Evolutionary conservation across 1,140 invertebrate species (phyloP), one percentile per base, ranked within the genome.

Genomic region (Cotesia typhae): DNA sequence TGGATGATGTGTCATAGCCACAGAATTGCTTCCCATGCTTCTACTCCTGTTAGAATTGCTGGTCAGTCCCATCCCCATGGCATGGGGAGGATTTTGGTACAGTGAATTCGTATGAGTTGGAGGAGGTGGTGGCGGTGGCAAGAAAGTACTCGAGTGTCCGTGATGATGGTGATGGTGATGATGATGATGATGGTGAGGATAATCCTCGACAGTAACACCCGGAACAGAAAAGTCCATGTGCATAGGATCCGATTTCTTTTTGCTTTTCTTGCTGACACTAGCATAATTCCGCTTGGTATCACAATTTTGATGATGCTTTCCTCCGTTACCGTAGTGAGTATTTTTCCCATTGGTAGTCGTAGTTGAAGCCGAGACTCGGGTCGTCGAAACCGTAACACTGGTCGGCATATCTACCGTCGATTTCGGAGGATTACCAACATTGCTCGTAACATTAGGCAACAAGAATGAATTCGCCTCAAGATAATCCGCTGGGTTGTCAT

Each of bases 181-280:
- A 72, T 51, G 77, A 70, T 52, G 73, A 74, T 65, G 75, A 37
- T 84, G 81, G 41, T 84, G 81, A 71, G 85, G 84, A 76, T 86
- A 87, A 55, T 87, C 85, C 7, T 87, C 85, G 6, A 86, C 51
- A 0, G 85, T 82, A 5, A 86, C 82, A 4, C 82, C 82, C 0
- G 84, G 78, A 4, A 86, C 53, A 0, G 82, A 81, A 69, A 86
- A 86, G 17, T 85, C 83, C 6, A 87, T 86, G 52, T 87, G 84
- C 67, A 81, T 78, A 20, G 74, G 73, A 47, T 81, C 78, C 28
- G 71, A 67, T 65, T 87, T 87, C 5, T 83, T 77, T 70, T 86
- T 87, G 12, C 78, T 83, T 37, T 85, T 87, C 64, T 86, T 87
- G 20, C 82, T 79, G 0, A 79, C 78, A 0, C 75, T 76, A 0